Percentiles rank a stretch among this genome's conserved stretches.
Conservation (phyloP, 2,113 vertebrate species). For the Trochalopteron elliotii region DNA sequence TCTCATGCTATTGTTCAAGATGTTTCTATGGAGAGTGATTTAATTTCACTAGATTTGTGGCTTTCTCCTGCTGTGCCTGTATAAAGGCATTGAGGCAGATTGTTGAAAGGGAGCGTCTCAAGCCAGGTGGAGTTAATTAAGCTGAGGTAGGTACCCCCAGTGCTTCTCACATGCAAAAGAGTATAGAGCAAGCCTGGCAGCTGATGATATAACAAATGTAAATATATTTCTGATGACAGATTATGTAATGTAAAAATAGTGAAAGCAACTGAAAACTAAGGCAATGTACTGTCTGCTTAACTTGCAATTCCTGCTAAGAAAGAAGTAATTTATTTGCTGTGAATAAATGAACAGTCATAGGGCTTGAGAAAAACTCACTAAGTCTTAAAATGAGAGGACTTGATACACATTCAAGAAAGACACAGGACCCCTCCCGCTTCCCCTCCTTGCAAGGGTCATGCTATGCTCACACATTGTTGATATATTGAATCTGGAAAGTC, state of each 20-base stretch:
- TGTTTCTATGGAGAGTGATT: slow-evolving; percentile 73
- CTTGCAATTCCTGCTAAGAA: neutral
- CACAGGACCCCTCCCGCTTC: neutral
- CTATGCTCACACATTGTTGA: neutral
- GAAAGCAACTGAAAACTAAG: slow-evolving; percentile 11
- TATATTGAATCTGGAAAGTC: neutral
- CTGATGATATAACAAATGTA: slow-evolving; percentile 9
- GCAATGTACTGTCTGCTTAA: neutral
- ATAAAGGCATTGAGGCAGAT: slow-evolving; percentile 58
- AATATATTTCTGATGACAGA: slow-evolving; percentile 56
- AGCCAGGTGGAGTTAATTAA: slow-evolving; percentile 73
- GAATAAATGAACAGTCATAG: neutral
- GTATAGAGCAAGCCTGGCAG: neutral
- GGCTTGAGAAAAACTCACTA: neutral
- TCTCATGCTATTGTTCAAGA: slow-evolving; percentile 63
- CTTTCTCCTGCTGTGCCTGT: slow-evolving; percentile 64
- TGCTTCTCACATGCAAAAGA: neutral
- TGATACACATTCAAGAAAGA: neutral
- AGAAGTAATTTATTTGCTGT: slow-evolving; percentile 24
- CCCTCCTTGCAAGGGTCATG: neutral
- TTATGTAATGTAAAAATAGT: slow-evolving; percentile 11
- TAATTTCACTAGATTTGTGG: slow-evolving; percentile 68
- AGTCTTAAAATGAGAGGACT: neutral
- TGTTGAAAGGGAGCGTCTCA: slow-evolving; percentile 56
- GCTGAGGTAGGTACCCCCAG: slow-evolving; percentile 7